Conservation (phyloP, 2,113 vertebrate genomes). For the Ranitomeya imitator region DNA sequence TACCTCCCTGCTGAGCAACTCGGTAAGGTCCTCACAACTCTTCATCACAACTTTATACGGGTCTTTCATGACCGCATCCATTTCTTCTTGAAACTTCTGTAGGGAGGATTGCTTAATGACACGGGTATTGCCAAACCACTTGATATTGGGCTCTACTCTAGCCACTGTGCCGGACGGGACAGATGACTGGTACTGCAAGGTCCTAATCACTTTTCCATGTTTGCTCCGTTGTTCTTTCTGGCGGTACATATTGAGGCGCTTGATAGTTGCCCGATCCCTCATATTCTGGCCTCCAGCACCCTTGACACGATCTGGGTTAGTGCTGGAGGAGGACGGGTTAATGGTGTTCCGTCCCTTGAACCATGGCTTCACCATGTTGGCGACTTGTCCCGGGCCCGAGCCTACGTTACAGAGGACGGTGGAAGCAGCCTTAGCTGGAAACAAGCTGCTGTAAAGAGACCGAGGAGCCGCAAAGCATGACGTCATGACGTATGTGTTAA, state of each 20-base stretch:
- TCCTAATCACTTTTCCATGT: constrained; percentile 86
- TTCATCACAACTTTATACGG: constrained; percentile 95
- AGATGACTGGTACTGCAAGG: constrained; percentile 87
- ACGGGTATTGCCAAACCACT: constrained; percentile 97
- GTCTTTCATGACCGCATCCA: constrained; percentile 88
- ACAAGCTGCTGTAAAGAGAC: constrained; percentile 21
- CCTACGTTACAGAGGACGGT: too few species aligned
- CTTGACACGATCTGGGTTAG: constrained; percentile 89
- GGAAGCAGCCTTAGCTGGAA: neutral
- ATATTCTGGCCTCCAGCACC: constrained; percentile 88
- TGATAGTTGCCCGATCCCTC: constrained; percentile 93
- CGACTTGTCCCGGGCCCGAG: neutral
- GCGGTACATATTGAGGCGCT: constrained; percentile 96
- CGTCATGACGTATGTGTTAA: constrained; percentile 67
- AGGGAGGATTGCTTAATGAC: constrained; percentile 96
- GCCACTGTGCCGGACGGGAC: constrained; percentile 90
- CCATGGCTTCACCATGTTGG: constrained; percentile 88
- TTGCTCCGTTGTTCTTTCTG: constrained; percentile 91
- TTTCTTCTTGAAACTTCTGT: constrained; percentile 96
- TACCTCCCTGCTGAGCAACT: too few species aligned
- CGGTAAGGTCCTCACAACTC: too few species aligned
- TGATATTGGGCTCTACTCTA: constrained; percentile 96
- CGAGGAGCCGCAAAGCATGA: neutral
- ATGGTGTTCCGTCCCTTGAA: constrained; percentile 87
- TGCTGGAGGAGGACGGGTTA: constrained; percentile 88